A percentile compares a stretch with the other conserved stretches of the same genome.
Evolutionary conservation across 2,797 vertebrate species (phyloP).

Genomic region (Borostomias antarcticus): DNA sequence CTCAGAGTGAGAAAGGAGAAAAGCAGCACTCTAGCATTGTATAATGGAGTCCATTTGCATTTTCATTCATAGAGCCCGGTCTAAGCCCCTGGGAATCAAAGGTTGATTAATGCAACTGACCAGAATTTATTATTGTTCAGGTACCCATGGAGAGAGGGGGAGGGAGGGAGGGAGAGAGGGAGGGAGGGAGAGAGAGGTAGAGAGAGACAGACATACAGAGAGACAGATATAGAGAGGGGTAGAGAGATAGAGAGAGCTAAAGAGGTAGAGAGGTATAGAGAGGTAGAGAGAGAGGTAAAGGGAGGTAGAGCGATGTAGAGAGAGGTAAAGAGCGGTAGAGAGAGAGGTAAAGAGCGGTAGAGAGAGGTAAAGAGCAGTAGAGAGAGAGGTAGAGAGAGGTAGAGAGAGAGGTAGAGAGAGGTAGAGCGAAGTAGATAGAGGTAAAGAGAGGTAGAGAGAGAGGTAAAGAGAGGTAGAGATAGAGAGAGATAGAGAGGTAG

Average conservation of each 20-base stretch:
- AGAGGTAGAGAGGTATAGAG: no score
- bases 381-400: background rate
- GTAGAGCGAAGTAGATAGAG: background rate
- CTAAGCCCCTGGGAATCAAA: slow-evolving; percentile 63
- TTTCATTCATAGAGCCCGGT: slow-evolving; percentile 51
- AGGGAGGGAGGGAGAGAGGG: background rate
- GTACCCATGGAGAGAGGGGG: slow-evolving; percentile 36
- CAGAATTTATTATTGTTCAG: slow-evolving; percentile 68
- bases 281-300: no score
- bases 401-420: background rate
- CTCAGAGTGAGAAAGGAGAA: slow-evolving; percentile 44
- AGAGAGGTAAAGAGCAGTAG: background rate
- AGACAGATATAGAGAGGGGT: background rate
- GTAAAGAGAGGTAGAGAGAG: background rate
- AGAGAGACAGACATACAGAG: background rate
- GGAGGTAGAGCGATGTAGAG: background rate
- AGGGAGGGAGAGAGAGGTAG: background rate
- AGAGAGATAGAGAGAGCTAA: no score
- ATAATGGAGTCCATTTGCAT: slow-evolving; percentile 72
- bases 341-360: background rate
- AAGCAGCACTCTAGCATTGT: slow-evolving; percentile 54
- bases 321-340: background rate
- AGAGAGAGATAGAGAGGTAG: background rate
- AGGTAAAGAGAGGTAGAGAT: background rate
- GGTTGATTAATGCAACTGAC: slow-evolving; percentile 70